Evolutionary conservation across 2,888 invertebrate species (phyloP), one percentile per base, ranked within the genome.

Genomic region (Chloroclysta siterata): DNA sequence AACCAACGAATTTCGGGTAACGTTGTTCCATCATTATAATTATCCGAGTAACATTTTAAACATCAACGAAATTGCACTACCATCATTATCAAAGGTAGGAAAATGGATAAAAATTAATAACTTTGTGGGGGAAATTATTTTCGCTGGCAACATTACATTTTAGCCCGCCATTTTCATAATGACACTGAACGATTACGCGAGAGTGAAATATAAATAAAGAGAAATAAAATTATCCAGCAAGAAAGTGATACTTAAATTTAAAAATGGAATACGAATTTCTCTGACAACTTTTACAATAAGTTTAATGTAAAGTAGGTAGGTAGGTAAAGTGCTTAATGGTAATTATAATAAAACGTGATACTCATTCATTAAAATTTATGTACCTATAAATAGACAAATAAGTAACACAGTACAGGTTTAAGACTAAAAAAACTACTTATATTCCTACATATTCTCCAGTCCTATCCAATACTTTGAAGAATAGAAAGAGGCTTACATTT

Each of bases 141-240:
- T 68, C 76, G 80, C 79, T 82, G 82, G 84, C 79, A 85, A 84
- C 84, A 83, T 78, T 75, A 84, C 84, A 83, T 78, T 75, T 77
- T 72, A 71, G 74, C 71, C 76, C 81, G 81, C 80, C 81, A 84
- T 87, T 85, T 82, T 81, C 10, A 33, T 87, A 87, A 88, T 87
- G 84, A 83, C 82, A 82, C 85, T 84, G 72, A 82, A 71, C 72
- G 65, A 70, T 74, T 72, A 66, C 66, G 66, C 72, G 47, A 36
- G 22, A 47, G 8, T 15, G 2, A 54, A 33, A 46, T 44, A 29
- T 2, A 29, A 11, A 39, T 39, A 39, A 39, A 39, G 11, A 29
- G 0, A 29, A 11, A 39, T 39, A 39, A 39, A 39, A 39, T 10
- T 11, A 39, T 10, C 36, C 36, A 39, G 36, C 36, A 39, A 39